Evolutionary conservation across 2,888 invertebrate species (phyloP), one percentile per base, ranked within the genome.

Genomic region (Drosophila quinaria): DNA sequence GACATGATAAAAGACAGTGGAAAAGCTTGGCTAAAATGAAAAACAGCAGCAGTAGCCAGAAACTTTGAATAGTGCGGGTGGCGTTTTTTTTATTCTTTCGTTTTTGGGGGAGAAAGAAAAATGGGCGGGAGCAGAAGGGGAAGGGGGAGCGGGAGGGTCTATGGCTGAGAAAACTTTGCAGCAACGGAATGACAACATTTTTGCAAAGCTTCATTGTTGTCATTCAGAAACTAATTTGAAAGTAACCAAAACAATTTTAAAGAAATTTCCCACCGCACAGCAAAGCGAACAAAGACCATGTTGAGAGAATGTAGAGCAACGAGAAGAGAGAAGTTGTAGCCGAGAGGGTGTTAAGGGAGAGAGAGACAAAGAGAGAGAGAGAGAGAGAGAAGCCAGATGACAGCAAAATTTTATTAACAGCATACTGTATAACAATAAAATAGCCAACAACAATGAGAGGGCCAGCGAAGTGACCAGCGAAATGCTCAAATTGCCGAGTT

Each of bases 211-310:
- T 84, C 85, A 87, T 89, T 89, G 84, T 87, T 89, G 80, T 86
- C 82, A 81, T 83, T 85, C 78, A 85, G 78, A 87, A 91, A 90
- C 88, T 89, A 90, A 90, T 90, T 90, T 88, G 79, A 82, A 91
- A 91, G 89, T 82, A 90, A 91, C 85, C 90, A 91, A 89, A 87
- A 90, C 83, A 89, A 88, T 90, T 91, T 82, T 86, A 78, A 90
- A 91, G 88, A 90, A 84, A 89, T 90, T 90, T 84, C 66, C 70
- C 74, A 85, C 81, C 88, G 81, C 85, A 83, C 87, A 75, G 80
- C 72, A 64, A 76, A 70, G 49, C 49, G 66, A 65, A 54, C 52
- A 69, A 55, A 62, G 67, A 54, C 56, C 42, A 61, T 60, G 49
- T 25, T 1, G 41, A 42, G 35, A 49, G n/a, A 68, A 39, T 41